These are phyloP conservation scores for Cantharis rufa DNA, from an alignment of 2,888 invertebrate genomes.

Conservation along the genomic window DNA sequence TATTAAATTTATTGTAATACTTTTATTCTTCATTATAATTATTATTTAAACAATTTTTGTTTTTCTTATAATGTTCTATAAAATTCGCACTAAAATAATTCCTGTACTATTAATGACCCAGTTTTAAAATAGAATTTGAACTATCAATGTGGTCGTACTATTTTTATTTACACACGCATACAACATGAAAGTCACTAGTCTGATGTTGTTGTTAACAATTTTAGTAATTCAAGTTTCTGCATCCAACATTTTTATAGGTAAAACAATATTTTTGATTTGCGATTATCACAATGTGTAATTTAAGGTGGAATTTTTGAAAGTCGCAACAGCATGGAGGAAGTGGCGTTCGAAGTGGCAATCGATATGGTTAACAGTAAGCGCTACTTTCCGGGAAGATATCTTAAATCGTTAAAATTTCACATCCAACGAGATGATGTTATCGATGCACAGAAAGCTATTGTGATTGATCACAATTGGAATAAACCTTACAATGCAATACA, in stretches of 20 bases:
- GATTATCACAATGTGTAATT: neutral
- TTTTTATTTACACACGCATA: neutral
- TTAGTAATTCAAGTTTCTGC: neutral
- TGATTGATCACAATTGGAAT: conserved; percentile 15
- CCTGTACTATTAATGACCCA: neutral
- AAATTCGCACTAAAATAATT: neutral
- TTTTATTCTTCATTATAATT: too few species aligned
- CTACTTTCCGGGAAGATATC: neutral
- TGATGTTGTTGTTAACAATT: neutral
- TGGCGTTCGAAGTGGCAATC: conserved; percentile 35
- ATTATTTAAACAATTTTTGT: neutral
- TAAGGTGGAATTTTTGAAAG: conserved; percentile 59
- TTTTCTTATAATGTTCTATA: neutral
- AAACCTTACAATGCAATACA: conserved; percentile 11
- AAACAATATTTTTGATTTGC: neutral
- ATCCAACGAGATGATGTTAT: conserved; percentile 33
- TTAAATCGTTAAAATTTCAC: conserved; percentile 28
- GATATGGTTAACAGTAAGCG: conserved; percentile 16
- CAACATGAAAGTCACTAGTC: neutral
- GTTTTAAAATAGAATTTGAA: conserved; percentile 1
- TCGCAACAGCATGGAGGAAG: conserved; percentile 48
- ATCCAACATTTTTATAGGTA: neutral
- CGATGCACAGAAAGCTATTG: conserved; percentile 14
- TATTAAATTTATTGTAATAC: too few species aligned
- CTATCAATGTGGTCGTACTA: neutral